Percentiles rank a stretch among this genome's conserved stretches.
Evolutionary conservation across 2,113 vertebrate species (phyloP).

Genomic region (Mirounga angustirostris): DNA sequence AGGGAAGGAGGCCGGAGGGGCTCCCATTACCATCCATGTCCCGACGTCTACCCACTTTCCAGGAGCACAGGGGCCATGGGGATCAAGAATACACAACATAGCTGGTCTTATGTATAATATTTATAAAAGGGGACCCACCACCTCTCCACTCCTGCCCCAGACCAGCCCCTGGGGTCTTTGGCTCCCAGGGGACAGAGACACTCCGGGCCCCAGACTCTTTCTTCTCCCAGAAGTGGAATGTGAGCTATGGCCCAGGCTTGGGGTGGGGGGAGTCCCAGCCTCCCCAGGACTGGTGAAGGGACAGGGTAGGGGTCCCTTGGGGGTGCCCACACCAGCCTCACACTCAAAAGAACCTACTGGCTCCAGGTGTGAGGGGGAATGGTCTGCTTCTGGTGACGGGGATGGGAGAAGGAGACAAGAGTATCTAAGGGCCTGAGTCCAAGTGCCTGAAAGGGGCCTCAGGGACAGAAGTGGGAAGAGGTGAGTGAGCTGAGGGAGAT

Average conservation of each 20-base stretch:
- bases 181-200: constrained; percentile 6
- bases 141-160: constrained; percentile 14
- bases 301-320: background rate
- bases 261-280: constrained; percentile 77
- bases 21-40: background rate
- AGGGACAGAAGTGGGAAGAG: background rate
- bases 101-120: constrained; percentile 61
- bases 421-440: background rate
- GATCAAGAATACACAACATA: constrained; percentile 58
- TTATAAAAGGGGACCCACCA: constrained; percentile 78
- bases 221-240: constrained; percentile 58
- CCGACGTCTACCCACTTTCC: background rate
- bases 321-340: background rate
- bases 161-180: constrained; percentile 33
- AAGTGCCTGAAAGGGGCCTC: background rate
- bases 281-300: constrained; percentile 65
- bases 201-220: background rate
- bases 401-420: background rate
- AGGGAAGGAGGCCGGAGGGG: background rate
- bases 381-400: background rate
- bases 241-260: constrained; percentile 16
- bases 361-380: background rate
- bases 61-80: background rate
- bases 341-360: constrained; percentile 39
- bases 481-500: background rate